A percentile compares a stretch with the other conserved stretches of the same genome.
Conservation (phyloP, 2,797 vertebrate species). For the Bucorvus abyssinicus region DNA sequence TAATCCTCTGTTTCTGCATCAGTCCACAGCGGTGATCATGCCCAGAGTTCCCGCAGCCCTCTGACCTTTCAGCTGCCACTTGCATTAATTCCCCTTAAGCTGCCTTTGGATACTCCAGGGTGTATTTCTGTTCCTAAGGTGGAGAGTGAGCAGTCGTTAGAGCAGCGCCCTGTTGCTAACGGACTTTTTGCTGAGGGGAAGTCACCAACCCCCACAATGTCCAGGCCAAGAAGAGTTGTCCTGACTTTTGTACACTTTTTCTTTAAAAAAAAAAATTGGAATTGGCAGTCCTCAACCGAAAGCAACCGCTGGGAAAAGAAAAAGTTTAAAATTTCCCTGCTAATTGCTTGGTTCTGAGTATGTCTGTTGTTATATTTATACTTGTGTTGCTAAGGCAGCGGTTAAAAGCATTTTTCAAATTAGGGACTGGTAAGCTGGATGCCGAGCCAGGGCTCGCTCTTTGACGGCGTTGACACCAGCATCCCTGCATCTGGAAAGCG, state of each 20-base stretch:
- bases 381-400: conserved; percentile 66
- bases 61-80: not conserved
- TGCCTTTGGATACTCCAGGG: not conserved
- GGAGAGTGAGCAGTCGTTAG: not conserved
- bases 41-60: fast-evolving
- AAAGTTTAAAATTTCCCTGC: conserved; percentile 23
- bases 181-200: not conserved
- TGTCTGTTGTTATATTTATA: conserved; percentile 61
- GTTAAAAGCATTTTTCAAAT: conserved; percentile 56
- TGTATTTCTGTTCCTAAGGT: not conserved
- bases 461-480: conserved; percentile 11
- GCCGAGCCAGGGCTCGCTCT: not conserved
- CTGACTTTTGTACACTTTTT: not conserved
- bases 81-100: not conserved
- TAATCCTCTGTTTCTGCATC: not conserved
- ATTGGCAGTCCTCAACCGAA: not conserved
- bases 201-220: not conserved
- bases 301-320: not conserved
- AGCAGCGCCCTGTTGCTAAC: not conserved
- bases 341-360: not conserved
- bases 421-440: conserved; percentile 7
- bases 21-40: fast-evolving
- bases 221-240: not conserved
- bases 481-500: not conserved
- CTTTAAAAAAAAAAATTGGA: not conserved